phyloP scores from a whole-genome alignment of 2,888 invertebrate genomes.

The Laothoe populi region DNA sequence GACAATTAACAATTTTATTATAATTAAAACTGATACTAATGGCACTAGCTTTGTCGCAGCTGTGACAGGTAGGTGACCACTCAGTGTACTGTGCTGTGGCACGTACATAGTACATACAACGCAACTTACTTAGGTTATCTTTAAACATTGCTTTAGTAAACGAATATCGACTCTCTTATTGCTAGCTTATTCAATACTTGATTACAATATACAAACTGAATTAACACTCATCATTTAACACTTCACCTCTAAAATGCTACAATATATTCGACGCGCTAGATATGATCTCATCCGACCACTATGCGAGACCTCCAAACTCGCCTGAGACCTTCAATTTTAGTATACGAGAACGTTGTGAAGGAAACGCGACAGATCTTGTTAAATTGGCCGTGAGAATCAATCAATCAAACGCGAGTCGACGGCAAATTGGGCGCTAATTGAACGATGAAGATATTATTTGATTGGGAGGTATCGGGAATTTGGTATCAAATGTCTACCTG shows the following conservation, averaged over 20 bases:
- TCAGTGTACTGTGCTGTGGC: too few species aligned
- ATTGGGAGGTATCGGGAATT: conserved; percentile 15
- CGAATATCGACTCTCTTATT: too few species aligned
- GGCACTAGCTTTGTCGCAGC: too few species aligned
- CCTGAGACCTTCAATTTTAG: background rate
- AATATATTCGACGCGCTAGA: background rate
- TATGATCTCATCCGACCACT: background rate
- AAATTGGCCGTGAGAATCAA: conserved; percentile 43
- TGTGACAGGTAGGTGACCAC: too few species aligned
- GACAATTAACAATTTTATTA: too few species aligned
- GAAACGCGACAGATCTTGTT: conserved; percentile 35
- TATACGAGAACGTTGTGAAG: background rate
- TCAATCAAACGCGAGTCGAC: conserved; percentile 45
- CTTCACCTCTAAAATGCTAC: background rate
- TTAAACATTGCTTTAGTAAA: too few species aligned
- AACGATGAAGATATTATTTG: conserved; percentile 30
- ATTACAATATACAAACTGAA: background rate
- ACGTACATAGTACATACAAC: too few species aligned
- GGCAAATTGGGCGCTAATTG: conserved; percentile 46
- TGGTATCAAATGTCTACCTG: conserved; percentile 1
- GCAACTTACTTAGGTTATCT: too few species aligned
- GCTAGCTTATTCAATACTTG: too few species aligned
- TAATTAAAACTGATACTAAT: too few species aligned
- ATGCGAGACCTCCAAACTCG: background rate
- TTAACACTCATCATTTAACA: background rate